A percentile compares a stretch with the other conserved stretches of the same genome.
Evolutionary conservation across 2,888 invertebrate species (phyloP).

Genomic region (Macaria notata): DNA sequence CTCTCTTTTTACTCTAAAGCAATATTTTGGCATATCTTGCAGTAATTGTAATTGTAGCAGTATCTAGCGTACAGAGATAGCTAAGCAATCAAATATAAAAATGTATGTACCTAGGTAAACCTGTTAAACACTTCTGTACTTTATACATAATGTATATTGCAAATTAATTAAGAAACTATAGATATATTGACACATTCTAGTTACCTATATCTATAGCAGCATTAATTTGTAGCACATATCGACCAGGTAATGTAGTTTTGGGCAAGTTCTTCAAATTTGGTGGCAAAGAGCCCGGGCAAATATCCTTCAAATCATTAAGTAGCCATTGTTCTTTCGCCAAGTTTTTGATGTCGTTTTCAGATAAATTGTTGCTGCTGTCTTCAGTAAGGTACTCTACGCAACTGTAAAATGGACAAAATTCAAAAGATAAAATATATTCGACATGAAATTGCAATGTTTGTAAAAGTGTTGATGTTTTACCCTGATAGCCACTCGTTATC

Average conservation of each 20-base stretch:
- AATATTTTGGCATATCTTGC: too few species aligned
- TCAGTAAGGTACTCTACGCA: conserved; percentile 81
- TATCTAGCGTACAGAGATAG: too few species aligned
- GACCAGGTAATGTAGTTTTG: conserved; percentile 75
- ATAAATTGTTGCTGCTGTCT: conserved; percentile 61
- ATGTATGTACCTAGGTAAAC: too few species aligned
- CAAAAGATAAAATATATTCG: not conserved
- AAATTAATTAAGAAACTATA: too few species aligned
- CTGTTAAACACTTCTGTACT: too few species aligned
- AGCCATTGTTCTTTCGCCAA: conserved; percentile 86
- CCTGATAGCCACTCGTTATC: conserved; percentile 70
- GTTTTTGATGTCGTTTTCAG: conserved; percentile 72
- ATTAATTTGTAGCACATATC: conserved; percentile 84
- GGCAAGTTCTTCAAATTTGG: conserved; percentile 69
- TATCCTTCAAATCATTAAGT: conserved; percentile 84
- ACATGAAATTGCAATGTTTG: too few species aligned
- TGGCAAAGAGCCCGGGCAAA: conserved; percentile 84
- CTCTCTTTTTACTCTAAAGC: too few species aligned
- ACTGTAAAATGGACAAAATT: conserved; percentile 43
- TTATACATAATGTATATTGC: too few species aligned
- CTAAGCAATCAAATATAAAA: too few species aligned
- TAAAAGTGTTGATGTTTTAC: conserved; percentile 37
- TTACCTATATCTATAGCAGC: conserved; percentile 83
- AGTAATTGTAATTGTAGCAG: too few species aligned
- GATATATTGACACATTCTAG: too few species aligned